Conservation (phyloP, 1,140 invertebrate genomes). For the Drosophila lacteicornis region DNA sequence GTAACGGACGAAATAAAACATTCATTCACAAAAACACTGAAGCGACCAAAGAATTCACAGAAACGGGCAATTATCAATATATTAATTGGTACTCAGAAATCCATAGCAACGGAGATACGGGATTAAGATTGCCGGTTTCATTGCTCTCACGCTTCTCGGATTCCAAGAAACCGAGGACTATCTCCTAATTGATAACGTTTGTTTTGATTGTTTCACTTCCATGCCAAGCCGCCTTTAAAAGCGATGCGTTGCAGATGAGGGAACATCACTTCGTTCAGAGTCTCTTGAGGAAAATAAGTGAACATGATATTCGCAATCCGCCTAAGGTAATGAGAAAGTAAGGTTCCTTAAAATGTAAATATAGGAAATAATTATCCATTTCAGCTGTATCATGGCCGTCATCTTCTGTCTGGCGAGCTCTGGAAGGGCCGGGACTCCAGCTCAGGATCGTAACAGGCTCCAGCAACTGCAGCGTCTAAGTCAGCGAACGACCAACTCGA, state of each 20-base stretch:
- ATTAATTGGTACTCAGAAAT: constrained; percentile 1
- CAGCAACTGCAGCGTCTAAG: not conserved
- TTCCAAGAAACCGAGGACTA: not conserved
- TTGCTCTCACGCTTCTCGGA: not conserved
- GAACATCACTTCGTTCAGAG: not conserved
- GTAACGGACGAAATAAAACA: too few relatives aligned
- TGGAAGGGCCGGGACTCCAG: not conserved
- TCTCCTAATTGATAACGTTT: not conserved
- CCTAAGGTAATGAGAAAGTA: not conserved
- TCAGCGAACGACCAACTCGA: not conserved
- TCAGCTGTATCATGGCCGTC: constrained; percentile 5
- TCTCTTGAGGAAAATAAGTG: not conserved
- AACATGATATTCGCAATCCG: not conserved
- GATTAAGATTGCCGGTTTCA: not conserved
- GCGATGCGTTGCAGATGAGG: not conserved
- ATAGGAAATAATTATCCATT: not conserved
- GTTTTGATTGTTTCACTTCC: not conserved
- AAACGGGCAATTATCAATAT: not conserved
- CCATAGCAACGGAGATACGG: not conserved
- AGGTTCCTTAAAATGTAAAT: not conserved
- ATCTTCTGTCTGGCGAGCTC: not conserved
- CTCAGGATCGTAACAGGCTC: not conserved
- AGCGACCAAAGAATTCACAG: not conserved
- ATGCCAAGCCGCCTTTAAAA: constrained; percentile 1
- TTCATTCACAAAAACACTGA: not conserved